phyloP scores from a whole-genome alignment of 1,140 invertebrate species.

The Zaprionus nigranus region DNA sequence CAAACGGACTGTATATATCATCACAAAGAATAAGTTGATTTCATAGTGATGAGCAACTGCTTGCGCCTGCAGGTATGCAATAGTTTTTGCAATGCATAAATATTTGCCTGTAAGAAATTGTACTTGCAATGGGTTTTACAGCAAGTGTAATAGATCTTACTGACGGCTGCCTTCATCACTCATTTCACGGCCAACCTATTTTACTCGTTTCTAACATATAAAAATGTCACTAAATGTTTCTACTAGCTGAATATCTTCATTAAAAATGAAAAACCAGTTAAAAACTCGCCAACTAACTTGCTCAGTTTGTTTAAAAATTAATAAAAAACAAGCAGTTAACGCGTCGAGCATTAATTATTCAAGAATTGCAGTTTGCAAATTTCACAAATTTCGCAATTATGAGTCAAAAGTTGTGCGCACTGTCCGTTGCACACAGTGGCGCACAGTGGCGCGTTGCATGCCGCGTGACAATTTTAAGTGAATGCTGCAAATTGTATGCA shows the following conservation, averaged over 20 bases:
- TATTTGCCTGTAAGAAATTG: no score
- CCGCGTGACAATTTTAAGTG: conserved; percentile 45
- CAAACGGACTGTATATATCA: no score
- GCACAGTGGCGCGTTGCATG: conserved; percentile 23
- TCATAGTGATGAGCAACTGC: no score
- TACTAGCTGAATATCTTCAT: background rate
- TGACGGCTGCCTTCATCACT: no score
- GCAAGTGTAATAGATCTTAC: no score
- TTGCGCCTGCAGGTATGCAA: no score
- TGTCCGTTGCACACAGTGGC: conserved; percentile 45
- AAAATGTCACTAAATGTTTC: background rate
- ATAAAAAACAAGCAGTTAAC: conserved; percentile 3
- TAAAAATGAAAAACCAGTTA: background rate
- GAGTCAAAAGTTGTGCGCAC: conserved; percentile 2
- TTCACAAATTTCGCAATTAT: conserved; percentile 6
- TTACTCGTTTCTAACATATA: no score
- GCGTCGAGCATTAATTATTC: background rate
- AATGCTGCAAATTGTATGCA: conserved; percentile 49
- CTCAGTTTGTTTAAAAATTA: background rate
- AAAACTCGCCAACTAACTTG: background rate
- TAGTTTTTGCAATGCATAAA: no score
- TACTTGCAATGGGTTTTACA: no score
- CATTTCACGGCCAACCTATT: no score
- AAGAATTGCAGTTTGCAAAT: conserved; percentile 1
- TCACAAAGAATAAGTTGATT: no score